A percentile compares a stretch with the other conserved stretches of the same genome.
Conservation (phyloP, 2,113 vertebrate species). For the Leuciscus idus region DNA sequence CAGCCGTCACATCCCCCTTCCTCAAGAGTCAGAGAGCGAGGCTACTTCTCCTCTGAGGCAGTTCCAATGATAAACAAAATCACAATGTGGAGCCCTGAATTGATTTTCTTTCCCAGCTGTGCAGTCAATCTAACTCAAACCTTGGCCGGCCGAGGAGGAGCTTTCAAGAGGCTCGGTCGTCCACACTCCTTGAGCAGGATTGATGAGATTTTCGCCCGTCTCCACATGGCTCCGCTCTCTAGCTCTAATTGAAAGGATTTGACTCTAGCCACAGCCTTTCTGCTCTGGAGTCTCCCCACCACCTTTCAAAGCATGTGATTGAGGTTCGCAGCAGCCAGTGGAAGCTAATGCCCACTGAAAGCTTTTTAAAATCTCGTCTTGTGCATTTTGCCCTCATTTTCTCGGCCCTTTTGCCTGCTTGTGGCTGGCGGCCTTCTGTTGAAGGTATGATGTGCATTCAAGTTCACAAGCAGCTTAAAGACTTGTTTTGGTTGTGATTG, state of each 20-base stretch:
- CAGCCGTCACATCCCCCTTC: slow-evolving; percentile 36
- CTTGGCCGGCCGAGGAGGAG: slow-evolving; percentile 58
- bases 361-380: slow-evolving; percentile 81
- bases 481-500: neutral
- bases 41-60: slow-evolving; percentile 4
- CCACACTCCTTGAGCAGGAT: slow-evolving; percentile 63
- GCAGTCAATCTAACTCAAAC: slow-evolving; percentile 56
- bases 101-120: slow-evolving; percentile 49
- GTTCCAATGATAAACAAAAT: slow-evolving; percentile 51
- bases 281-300: slow-evolving; percentile 57
- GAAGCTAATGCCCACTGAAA: slow-evolving; percentile 79
- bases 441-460: neutral
- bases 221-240: slow-evolving; percentile 66
- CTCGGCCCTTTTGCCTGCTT: neutral
- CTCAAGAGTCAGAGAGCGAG: slow-evolving; percentile 20
- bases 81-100: slow-evolving; percentile 50
- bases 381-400: slow-evolving; percentile 61
- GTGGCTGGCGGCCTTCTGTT: neutral
- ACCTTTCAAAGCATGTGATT: slow-evolving; percentile 70
- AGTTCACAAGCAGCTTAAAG: slow-evolving; percentile 2
- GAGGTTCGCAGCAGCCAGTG: slow-evolving; percentile 73
- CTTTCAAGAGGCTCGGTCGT: slow-evolving; percentile 44
- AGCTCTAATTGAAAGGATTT: slow-evolving; percentile 76
- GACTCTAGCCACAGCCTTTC: slow-evolving; percentile 71
- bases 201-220: slow-evolving; percentile 69